Percentiles rank a stretch among this genome's conserved stretches.
phyloP scores from a whole-genome alignment of 2,797 vertebrate genomes.

The Cyprinodon diabolis region DNA sequence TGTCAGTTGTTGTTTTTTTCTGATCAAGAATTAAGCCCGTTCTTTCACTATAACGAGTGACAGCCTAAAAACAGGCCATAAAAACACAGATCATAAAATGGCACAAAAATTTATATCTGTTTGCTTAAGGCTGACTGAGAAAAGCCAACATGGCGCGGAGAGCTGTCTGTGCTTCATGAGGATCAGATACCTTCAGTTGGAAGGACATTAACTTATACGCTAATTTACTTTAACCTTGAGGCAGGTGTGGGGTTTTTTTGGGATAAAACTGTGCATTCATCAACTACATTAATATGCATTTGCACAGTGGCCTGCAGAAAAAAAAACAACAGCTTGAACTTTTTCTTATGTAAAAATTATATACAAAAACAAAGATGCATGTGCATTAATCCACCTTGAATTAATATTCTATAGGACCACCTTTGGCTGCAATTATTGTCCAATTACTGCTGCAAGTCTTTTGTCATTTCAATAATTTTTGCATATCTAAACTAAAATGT shows the following conservation, averaged over 20 bases:
- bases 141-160: conserved; percentile 42
- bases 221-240: neutral
- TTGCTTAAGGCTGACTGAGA: conserved; percentile 35
- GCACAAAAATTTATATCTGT: conserved; percentile 57
- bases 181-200: conserved; percentile 49
- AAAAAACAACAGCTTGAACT: neutral
- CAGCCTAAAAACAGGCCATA: conserved; percentile 53
- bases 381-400: neutral
- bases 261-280: neutral
- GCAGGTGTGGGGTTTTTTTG: neutral
- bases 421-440: neutral
- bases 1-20: conserved; percentile 18
- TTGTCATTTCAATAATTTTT: neutral
- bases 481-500: neutral
- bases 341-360: neutral
- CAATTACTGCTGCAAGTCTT: neutral
- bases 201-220: neutral
- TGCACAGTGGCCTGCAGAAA: neutral
- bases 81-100: conserved; percentile 45
- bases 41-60: conserved; percentile 43
- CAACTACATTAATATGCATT: neutral
- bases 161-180: conserved; percentile 51
- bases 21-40: conserved; percentile 43
- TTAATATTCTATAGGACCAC: neutral
- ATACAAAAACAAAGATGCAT: neutral